These are phyloP conservation scores for Drosophila pseudoananassae DNA, from an alignment of 1,140 invertebrate genomes.

Conservation along the genomic window DNA sequence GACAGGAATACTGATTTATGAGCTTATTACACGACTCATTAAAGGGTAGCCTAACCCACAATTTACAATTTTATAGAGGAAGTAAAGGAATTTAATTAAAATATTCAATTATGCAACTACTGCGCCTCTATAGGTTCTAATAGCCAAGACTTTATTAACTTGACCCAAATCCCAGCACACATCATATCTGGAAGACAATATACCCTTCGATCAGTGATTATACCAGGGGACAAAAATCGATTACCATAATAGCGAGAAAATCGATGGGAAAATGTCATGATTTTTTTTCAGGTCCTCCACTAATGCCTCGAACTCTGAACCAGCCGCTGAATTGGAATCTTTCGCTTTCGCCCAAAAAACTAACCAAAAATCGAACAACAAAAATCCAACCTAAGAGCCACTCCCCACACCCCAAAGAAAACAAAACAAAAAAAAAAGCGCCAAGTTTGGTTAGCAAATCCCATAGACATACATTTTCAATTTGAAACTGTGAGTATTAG, in stretches of 20 bases:
- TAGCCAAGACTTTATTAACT: background rate
- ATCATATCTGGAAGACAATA: slow-evolving; percentile 39
- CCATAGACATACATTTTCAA: slow-evolving; percentile 70
- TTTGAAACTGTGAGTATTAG: slow-evolving; percentile 47
- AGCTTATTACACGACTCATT: background rate
- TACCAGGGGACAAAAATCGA: slow-evolving; percentile 49
- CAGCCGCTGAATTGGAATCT: slow-evolving; percentile 64
- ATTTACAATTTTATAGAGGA: background rate
- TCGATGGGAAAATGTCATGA: slow-evolving; percentile 74
- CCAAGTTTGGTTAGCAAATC: slow-evolving; percentile 38
- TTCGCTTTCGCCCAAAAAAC: slow-evolving; percentile 66
- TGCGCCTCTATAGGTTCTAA: background rate
- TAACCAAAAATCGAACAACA: slow-evolving; percentile 13
- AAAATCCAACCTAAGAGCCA: slow-evolving; percentile 35
- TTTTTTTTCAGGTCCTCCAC: slow-evolving; percentile 63
- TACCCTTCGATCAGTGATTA: slow-evolving; percentile 28
- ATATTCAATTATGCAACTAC: background rate
- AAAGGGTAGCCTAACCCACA: background rate
- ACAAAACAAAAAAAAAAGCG: background rate
- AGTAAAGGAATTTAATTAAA: background rate
- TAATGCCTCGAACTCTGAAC: slow-evolving; percentile 77
- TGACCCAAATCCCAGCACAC: slow-evolving; percentile 7
- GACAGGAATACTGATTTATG: background rate
- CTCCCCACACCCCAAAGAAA: slow-evolving; percentile 52
- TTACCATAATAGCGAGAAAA: slow-evolving; percentile 52